Base-by-base conservation (phyloP, 2,888 invertebrate genomes). In the Agonopterix subpropinquella region DNA sequence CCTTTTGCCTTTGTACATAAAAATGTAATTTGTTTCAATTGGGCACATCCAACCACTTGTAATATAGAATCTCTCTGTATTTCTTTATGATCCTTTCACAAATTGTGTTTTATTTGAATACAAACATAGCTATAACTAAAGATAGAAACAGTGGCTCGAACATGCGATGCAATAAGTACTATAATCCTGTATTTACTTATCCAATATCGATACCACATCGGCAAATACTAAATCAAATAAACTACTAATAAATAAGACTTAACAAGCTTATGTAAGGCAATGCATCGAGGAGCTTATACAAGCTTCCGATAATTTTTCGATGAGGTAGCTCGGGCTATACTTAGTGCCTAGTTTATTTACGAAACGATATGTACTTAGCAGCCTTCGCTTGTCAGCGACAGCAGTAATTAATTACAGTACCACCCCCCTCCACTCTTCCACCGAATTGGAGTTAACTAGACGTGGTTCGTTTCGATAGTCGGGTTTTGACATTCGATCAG, bases 381-480 rank as follows among this genome's bases (percentile, higher is more conserved):
- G 70, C 75, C 69, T 73, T 69, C 71, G 76, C 77, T 79, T 87
- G 82, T 77, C 78, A 76, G 70, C 77, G 73, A 70, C 79, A 80
- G 77, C 69, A 61, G 77, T 83, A 86, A 87, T 87, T 87, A 86
- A 87, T 86, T 82, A 84, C 74, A 67, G 72, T 74, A 56, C 60
- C 70, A 28, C 58, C 64, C 67, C 65, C 65, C 65, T 62, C 64
- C 61, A 64, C 55, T 55, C 55, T 62, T 55, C 61, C 64, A 57
- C 65, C 65, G 72, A 71, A 76, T 80, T 72, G 76, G 72, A 78
- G 76, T 73, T 76, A 81, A 80, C 82, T 77, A 77, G 77, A 73
- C 80, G 72, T 73, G 67, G 67, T 67, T 65, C 62, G 67, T 68
- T 70, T 62, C 67, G 67, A 73, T 65, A 58, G 56, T 64, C 64